Evolutionary conservation across 2,797 vertebrate species (phyloP), one percentile per base, ranked within the genome.

Genomic region (Hypotaenidia philippensis): DNA sequence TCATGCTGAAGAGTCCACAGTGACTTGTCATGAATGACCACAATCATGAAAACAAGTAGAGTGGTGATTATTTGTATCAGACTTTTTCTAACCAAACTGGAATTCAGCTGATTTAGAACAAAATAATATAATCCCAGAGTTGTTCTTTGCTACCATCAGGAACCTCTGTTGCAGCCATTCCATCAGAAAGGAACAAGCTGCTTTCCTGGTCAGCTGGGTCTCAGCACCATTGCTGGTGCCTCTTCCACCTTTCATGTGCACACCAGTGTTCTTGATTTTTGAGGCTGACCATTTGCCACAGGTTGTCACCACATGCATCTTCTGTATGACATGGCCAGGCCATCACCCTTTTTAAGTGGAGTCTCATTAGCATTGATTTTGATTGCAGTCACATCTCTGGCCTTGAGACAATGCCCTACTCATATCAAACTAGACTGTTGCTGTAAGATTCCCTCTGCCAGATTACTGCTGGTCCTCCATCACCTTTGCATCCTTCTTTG

Each of bases 361-460:
- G 7, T 76, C 47, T 87, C 56, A 56, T 82, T 71, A 93, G 2
- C 31, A 64, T 60, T 63, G 41, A 59, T 72, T 88, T 87, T 91
- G 27, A 89, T 94, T 93, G 57, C 15, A 34, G 16, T 52, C 2
- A 2, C 49, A 36, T 66, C 5, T 56, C 44, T 34, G 47, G 55
- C n/a, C 57, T 77, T 91, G 44, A 78, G 44, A 83, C 27, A 63
- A 40, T 80, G 16, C 26, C 65, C 34, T 63, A 7, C 45, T 93
- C 2, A 3, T 78, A 78, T 68, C n/a, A 65, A 23, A 72, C 32
- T 47, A 59, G 36, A 41, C 36, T 59, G 25, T 47, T 69, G 16
- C 27, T 59, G 7, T 36, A 79, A 88, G 22, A 53, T 55, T 50
- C 34, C 38, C 44, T 65, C 41, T 69, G 4, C 12, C 6, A 32